phyloP scores from a whole-genome alignment of 2,113 vertebrate genomes.

The Zosterops borbonicus region DNA sequence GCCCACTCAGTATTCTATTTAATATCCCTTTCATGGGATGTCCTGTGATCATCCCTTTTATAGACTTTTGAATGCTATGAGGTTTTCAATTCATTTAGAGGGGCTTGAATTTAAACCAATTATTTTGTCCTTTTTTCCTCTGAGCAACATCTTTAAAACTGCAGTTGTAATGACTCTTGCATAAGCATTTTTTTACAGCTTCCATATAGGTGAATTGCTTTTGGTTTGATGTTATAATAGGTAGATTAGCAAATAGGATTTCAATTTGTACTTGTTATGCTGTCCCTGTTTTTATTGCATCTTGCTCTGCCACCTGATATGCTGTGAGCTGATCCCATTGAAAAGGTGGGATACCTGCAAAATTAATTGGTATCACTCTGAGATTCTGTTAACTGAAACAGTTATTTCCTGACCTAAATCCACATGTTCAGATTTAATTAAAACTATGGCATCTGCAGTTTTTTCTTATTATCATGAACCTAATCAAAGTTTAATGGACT shows the following conservation, averaged over 20 bases:
- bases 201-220: background rate
- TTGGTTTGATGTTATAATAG: background rate
- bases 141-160: background rate
- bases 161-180: background rate
- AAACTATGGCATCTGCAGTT: background rate
- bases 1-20: background rate
- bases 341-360: background rate
- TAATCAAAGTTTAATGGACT: background rate
- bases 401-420: background rate
- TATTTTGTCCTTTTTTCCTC: background rate
- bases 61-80: background rate
- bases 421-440: slow-evolving; percentile 21
- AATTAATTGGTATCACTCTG: background rate
- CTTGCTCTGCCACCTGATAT: background rate
- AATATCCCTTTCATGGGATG: background rate
- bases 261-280: background rate
- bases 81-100: background rate
- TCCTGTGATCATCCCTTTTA: background rate
- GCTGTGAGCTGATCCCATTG: background rate
- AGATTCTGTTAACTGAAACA: background rate
- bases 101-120: background rate
- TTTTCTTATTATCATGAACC: background rate
- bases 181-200: background rate
- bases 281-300: background rate
- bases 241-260: background rate